Percentiles rank a stretch among this genome's conserved stretches.
phyloP scores from a whole-genome alignment of 2,113 vertebrate genomes.

The Sinocyclocheilus anophthalmus region DNA sequence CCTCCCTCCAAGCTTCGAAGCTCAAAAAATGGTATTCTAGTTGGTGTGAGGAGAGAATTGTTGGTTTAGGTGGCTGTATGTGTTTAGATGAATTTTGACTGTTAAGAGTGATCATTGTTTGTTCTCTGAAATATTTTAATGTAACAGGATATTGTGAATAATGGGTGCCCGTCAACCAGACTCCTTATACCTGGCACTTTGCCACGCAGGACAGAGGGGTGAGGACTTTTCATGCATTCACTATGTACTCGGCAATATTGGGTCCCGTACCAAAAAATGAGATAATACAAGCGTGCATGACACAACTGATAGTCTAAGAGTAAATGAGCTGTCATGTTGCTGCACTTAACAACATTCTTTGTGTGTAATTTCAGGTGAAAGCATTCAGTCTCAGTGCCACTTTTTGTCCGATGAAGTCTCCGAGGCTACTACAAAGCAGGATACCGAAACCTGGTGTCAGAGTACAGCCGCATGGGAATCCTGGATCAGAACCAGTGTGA shows the following conservation, averaged over 20 bases:
- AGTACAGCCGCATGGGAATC: conserved; percentile 29
- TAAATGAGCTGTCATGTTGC: not conserved
- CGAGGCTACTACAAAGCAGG: conserved; percentile 43
- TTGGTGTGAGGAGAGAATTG: not conserved
- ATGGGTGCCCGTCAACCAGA: not conserved
- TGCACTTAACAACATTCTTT: not conserved
- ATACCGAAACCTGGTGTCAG: conserved; percentile 19
- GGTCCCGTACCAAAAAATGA: no score
- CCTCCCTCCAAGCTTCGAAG: no score
- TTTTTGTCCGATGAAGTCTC: conserved; percentile 3
- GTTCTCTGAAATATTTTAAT: not conserved
- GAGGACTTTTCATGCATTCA: not conserved
- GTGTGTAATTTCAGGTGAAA: conserved; percentile 27
- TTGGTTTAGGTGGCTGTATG: not conserved
- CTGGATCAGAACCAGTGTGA: conserved; percentile 31
- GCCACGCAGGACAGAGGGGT: not conserved
- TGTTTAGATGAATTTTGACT: not conserved
- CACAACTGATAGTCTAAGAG: not conserved
- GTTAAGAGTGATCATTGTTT: not conserved
- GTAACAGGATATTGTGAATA: not conserved
- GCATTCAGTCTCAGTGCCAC: not conserved
- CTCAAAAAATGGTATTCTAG: no score
- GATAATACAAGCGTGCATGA: no score
- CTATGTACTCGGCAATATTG: no score
- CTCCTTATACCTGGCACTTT: not conserved